Base-by-base conservation (phyloP, 2,113 vertebrate species). In the Porphyrio hochstetteri region DNA sequence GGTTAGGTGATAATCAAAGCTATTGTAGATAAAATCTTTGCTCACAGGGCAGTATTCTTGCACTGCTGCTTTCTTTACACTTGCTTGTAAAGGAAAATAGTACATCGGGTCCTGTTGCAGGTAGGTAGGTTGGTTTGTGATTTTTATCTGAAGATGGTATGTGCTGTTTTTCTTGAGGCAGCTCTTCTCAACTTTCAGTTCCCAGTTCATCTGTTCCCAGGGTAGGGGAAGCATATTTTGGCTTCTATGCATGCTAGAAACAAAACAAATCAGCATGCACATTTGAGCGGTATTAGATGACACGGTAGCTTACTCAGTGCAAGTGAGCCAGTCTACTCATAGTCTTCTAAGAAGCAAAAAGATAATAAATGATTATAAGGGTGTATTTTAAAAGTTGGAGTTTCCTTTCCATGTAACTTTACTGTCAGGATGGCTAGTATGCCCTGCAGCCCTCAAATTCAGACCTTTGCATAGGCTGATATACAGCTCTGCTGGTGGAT, bases 171-270 rank as follows among this genome's bases (percentile, higher is more conserved):
- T 68, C 83, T 93, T 64, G 48, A 95, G 89, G 80, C 71, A 90
- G 63, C 56, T 81, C 25, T 83, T 92, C 59, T 59, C 0, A 0
- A 59, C 68, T 89, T 84, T 70, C 48, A 44, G 40, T 93, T 97
- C 92, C 69, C 77, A 86, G 76, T 70, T 95, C 52, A 81, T 83
- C 61, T 82, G 65, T 92, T 95, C 83, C 72, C 71, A 82, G 88
- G 35, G 52, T 16, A 87, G 35, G 25, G 63, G n/a, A 88, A 93
- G 63, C 40, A 16, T 53, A 55, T 83, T 94, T 92, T 96, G 94
- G 46, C 68, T 86, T 86, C 50, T 83, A 28, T 83, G 36, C 17
- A 1, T 70, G 57, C 38, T 5, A 12, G 65, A 70, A 95, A 78
- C 60, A 44, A 90, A 94, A 57, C 69, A 85, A 72, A 90, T 6